Conservation (phyloP, 2,888 invertebrate genomes). For the Plusia festucae region DNA sequence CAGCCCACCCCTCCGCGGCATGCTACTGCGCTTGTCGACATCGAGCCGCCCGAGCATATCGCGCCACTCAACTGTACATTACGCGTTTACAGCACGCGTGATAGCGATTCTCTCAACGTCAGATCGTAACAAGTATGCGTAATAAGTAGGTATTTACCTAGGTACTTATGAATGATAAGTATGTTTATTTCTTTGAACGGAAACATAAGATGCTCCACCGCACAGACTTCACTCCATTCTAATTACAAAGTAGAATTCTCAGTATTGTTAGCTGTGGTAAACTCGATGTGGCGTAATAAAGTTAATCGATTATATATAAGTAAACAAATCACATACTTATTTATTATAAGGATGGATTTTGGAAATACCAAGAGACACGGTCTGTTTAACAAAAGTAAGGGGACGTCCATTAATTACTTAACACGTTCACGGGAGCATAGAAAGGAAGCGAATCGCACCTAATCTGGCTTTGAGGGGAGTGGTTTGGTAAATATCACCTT, state of each 20-base stretch:
- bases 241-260: background rate
- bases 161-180: conserved; percentile 13
- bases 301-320: no score
- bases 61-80: background rate
- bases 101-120: conserved; percentile 6
- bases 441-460: no score
- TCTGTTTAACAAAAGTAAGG: no score
- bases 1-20: no score
- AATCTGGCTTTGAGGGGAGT: no score
- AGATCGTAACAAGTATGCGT: background rate
- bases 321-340: no score
- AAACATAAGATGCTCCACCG: background rate
- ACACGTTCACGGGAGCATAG: no score
- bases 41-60: background rate
- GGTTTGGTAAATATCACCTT: no score
- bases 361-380: no score
- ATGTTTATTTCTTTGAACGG: conserved; percentile 10
- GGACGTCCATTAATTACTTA: no score
- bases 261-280: background rate
- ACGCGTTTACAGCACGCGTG: conserved; percentile 5
- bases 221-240: background rate
- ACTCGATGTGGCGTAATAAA: background rate
- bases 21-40: no score
- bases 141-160: background rate
- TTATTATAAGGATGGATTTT: no score